Percentiles rank a stretch among this genome's conserved stretches.
phyloP scores from a whole-genome alignment of 2,888 invertebrate genomes.

The Biston betularia region DNA sequence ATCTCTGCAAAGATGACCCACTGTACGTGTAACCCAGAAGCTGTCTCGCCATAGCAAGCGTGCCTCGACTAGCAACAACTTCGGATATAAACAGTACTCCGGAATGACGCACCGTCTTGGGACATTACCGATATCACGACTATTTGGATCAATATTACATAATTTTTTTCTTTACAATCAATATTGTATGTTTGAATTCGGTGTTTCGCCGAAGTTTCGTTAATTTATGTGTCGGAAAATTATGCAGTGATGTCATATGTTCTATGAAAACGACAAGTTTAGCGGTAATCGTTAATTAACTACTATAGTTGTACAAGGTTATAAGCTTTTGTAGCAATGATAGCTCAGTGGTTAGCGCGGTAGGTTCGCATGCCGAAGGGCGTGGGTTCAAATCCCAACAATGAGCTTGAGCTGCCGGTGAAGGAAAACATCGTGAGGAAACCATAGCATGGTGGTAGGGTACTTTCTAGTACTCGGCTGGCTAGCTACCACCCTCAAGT shows the following conservation, averaged over 20 bases:
- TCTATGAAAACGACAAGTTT: conserved; percentile 3
- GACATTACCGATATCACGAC: conserved; percentile 36
- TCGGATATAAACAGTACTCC: conserved; percentile 20
- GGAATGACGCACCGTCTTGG: conserved; percentile 26
- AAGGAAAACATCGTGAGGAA: too few species aligned
- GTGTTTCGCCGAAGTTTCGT: conserved; percentile 19
- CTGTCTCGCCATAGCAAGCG: conserved; percentile 40
- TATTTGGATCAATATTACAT: conserved; percentile 55
- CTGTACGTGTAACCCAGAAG: conserved; percentile 43
- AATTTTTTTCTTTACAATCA: conserved; percentile 30
- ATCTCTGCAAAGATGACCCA: conserved; percentile 42
- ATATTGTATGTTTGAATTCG: conserved; percentile 32
- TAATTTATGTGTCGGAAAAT: neutral
- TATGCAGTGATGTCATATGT: conserved; percentile 1
- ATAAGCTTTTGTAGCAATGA: too few species aligned
- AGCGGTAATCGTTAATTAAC: conserved; percentile 1
- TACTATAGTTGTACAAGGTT: too few species aligned
- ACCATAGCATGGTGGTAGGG: too few species aligned
- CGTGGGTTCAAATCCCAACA: too few species aligned
- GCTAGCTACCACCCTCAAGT: too few species aligned
- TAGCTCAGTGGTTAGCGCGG: too few species aligned
- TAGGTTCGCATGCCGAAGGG: too few species aligned
- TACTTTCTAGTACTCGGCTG: too few species aligned
- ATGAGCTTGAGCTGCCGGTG: too few species aligned
- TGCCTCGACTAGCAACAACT: conserved; percentile 41